Base-by-base conservation (phyloP, 2,888 invertebrate species). In the Acholoe squamosa region DNA sequence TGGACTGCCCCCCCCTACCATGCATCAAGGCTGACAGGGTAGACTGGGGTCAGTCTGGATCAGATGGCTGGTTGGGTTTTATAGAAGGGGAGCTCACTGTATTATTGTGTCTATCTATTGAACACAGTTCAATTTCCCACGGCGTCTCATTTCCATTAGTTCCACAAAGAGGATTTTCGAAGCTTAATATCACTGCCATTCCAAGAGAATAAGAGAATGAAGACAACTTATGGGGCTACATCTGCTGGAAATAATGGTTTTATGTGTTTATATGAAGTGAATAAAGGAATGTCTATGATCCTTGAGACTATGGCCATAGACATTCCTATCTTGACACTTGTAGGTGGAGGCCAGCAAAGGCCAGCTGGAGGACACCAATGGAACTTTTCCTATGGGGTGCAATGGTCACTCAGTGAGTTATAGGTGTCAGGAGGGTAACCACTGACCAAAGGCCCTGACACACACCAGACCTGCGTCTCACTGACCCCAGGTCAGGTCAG, bases 401-500 rank as follows among this genome's bases (percentile, higher is more conserved):
- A 76, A 31, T 80, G 80, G 80, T 43, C 43, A n/a, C n/a, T n/a
- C n/a, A 80, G 34, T 80, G 80, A 80, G 80, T 80, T 80, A 80
- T 80, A 12, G 80, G 80, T 80, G 80, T 80, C 80, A 34, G 80
- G n/a, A 80, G 80, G 80, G 34, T 80, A 80, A 80, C 80, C 80
- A 43, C 80, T 80, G 80, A 80, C 80, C 86, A 86, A 5, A 1
- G 10, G 54, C 54, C 86, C 52, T 86, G 86, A 86, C 86, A 54
- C 22, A 86, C 22, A 54, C 25, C 86, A 86, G 86, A 86, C 86
- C 56, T 19, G 31, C 34, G 51, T 22, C 14, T 22, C 34, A 25
- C 43, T 34, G 54, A 86, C 86, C 86, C 28, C 25, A 28, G 86
- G 54, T 52, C 54, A 54, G 56, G 86, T 56, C 86, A 86, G 54